Conservation (phyloP, 1,140 invertebrate genomes). For the Caenorhabditis brenneri region DNA sequence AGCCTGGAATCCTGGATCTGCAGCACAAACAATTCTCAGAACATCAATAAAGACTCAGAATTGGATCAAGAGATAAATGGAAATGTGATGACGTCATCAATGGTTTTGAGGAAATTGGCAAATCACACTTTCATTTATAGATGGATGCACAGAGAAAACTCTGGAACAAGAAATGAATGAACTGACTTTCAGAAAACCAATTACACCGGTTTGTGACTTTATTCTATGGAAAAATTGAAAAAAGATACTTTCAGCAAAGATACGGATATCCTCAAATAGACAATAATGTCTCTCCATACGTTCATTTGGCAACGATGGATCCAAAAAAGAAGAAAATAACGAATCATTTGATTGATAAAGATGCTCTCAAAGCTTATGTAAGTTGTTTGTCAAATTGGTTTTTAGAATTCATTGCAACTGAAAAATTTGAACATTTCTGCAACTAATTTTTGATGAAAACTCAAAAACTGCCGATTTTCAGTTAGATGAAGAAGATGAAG, state of each 20-base stretch:
- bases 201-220: neutral
- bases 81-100: conserved; percentile 49
- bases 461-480: no score
- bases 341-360: conserved; percentile 25
- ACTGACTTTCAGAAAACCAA: conserved; percentile 33
- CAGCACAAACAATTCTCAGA: no score
- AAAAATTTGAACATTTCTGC: neutral
- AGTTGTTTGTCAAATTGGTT: neutral
- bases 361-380: conserved; percentile 17
- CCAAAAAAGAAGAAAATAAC: conserved; percentile 9
- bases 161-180: conserved; percentile 44
- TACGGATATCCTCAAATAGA: conserved; percentile 51
- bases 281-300: neutral
- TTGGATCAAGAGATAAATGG: conserved; percentile 53
- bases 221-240: neutral
- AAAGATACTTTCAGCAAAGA: neutral
- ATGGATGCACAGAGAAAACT: conserved; percentile 40
- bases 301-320: conserved; percentile 46
- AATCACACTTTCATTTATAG: conserved; percentile 36
- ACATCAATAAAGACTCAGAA: no score
- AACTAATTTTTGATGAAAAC: neutral
- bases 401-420: neutral
- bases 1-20: no score
- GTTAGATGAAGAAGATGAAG: neutral
- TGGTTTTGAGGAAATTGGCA: conserved; percentile 33